phyloP scores from a whole-genome alignment of 92 coral and sea anemone genomes.

The Siderastrea siderea region DNA sequence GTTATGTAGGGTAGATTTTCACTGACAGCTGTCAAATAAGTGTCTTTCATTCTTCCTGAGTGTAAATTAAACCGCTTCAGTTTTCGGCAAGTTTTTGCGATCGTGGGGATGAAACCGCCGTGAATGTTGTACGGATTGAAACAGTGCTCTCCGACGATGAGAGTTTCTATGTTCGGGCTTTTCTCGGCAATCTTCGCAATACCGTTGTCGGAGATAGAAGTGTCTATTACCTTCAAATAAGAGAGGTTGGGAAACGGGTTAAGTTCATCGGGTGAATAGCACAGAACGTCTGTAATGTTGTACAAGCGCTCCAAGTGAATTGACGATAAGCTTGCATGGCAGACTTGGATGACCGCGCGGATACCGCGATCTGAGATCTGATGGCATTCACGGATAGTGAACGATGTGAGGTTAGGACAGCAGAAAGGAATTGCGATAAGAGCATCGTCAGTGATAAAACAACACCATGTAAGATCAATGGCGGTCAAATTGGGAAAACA shows the following conservation, averaged over 20 bases:
- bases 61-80: constrained; percentile 73
- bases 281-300: constrained; percentile 68
- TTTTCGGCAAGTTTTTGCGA: constrained; percentile 75
- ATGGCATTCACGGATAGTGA: constrained; percentile 88
- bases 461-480: constrained; percentile 89
- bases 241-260: constrained; percentile 61
- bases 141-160: constrained; percentile 83
- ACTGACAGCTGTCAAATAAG: constrained; percentile 66
- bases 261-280: constrained; percentile 25
- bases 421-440: constrained; percentile 68
- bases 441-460: constrained; percentile 85
- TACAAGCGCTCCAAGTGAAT: constrained; percentile 82
- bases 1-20: constrained; percentile 66
- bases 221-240: constrained; percentile 73
- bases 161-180: constrained; percentile 74
- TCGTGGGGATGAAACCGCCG: constrained; percentile 70
- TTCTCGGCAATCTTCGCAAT: constrained; percentile 76
- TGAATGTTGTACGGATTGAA: constrained; percentile 74
- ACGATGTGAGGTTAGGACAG: constrained; percentile 68
- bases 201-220: constrained; percentile 81
- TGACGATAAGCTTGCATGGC: constrained; percentile 58
- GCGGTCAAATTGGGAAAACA: constrained; percentile 73
- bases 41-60: constrained; percentile 78
- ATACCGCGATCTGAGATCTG: constrained; percentile 88
- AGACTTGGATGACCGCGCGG: constrained; percentile 71